Evolutionary conservation across 30 jellyfish, hydroid and myxozoan species (phyloP).

Genomic region (Nemopilema nomurai): DNA sequence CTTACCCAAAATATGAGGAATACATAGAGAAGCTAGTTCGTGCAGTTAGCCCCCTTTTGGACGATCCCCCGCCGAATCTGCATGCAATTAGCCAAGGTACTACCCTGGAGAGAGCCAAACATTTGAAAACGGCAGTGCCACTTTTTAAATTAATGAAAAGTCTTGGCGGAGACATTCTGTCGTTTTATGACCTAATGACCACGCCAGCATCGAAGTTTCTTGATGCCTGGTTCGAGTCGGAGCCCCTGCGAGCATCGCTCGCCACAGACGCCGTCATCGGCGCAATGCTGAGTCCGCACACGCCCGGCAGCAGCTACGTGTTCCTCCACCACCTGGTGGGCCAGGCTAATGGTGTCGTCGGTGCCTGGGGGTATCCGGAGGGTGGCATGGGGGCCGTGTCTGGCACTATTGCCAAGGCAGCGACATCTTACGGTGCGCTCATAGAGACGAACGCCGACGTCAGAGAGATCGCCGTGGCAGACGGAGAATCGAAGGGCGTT

Average conservation of each 20-base stretch:
- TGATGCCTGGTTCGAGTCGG: constrained; percentile 62
- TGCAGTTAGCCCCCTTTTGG: constrained; percentile 58
- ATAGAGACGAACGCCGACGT: constrained; percentile 57
- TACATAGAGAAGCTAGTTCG: constrained; percentile 34
- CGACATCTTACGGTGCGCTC: constrained; percentile 36
- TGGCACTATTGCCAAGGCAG: constrained; percentile 47
- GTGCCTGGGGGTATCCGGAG: constrained; percentile 70
- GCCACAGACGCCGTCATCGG: constrained; percentile 63
- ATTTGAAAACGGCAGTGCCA: constrained; percentile 25
- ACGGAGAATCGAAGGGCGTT: constrained; percentile 34
- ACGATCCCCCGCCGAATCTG: constrained; percentile 63
- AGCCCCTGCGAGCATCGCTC: constrained; percentile 52
- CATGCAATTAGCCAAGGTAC: constrained; percentile 39
- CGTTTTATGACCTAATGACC: constrained; percentile 55
- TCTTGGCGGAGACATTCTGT: constrained; percentile 31
- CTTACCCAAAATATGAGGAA: constrained; percentile 48
- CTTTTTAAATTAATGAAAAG: constrained; percentile 30
- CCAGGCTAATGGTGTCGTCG: constrained; percentile 58
- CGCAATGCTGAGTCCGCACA: constrained; percentile 62
- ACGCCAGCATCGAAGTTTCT: constrained; percentile 61
- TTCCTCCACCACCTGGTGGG: constrained; percentile 58
- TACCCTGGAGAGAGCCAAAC: not conserved
- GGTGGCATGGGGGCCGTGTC: constrained; percentile 80
- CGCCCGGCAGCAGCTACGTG: constrained; percentile 68
- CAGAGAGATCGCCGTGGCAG: constrained; percentile 18